Base-by-base conservation (phyloP, 2,888 invertebrate species). In the Invenusta paracnida region DNA sequence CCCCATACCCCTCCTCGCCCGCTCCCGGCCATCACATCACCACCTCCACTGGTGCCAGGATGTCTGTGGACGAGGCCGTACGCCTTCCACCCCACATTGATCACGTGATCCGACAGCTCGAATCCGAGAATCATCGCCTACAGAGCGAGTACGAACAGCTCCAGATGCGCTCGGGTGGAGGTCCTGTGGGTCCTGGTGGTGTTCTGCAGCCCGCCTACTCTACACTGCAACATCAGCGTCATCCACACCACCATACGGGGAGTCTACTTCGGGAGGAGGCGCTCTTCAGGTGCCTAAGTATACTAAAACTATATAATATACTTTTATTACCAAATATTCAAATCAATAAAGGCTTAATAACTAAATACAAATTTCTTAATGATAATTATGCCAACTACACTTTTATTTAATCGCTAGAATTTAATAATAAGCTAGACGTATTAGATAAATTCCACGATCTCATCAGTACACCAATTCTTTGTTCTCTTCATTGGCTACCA, bases 71-170 rank as follows among this genome's bases (percentile, higher is more conserved):
- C 48, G 2, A 5, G 73, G 17, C 23, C 2, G 73, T 73, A 48
- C 73, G 2, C 2, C 73, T 73, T n/a, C 73, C 73, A 23, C 73
- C 73, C 23, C 73, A 73, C 73, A 73, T 85, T 23, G 79, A 85
- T 66, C 27, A 85, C 0, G 87, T 87, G 23, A 87, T 87, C 31
- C 81, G 73, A 17, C 85, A 86, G 73, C 81, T 87, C 0, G 87
- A 87, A 81, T 85, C 87, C 23, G 87, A 87, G 66, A 87, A 87
- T 29, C 86, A 66, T 29, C 66, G 29, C 2, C 93, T 98, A 85
- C 96, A 97, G 90, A 95, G 95, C 11, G 98, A 98, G 92, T 98
- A 98, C 92, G 97, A 98, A 91, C 94, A 96, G 87, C 92, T 98
- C 89, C 94, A 95, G 28, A n/a, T 88, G 87, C 87, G 73, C 28